phyloP scores from a whole-genome alignment of 2,888 invertebrate genomes.

The Cinara cedri region DNA sequence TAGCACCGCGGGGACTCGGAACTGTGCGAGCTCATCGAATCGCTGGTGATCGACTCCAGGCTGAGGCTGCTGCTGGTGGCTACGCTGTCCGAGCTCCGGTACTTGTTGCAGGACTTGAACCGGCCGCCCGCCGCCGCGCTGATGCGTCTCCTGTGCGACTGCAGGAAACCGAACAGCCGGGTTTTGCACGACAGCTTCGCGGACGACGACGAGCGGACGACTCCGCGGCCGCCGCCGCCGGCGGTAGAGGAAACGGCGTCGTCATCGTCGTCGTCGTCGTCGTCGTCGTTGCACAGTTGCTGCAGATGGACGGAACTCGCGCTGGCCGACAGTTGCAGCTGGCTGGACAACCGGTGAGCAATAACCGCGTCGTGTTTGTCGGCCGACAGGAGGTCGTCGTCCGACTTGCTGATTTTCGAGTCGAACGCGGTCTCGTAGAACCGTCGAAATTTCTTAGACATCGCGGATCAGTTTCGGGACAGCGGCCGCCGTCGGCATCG shows the following conservation, averaged over 20 bases:
- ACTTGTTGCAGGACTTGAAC: constrained; percentile 67
- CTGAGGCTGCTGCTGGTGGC: constrained; percentile 82
- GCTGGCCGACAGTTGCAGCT: constrained; percentile 65
- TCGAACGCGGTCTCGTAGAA: constrained; percentile 90
- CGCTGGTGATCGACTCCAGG: constrained; percentile 88
- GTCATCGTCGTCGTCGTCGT: constrained; percentile 60
- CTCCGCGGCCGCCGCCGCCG: constrained; percentile 60
- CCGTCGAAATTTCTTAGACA: constrained; percentile 66
- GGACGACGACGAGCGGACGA: constrained; percentile 63
- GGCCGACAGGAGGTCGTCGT: constrained; percentile 52
- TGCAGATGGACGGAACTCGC: constrained; percentile 68
- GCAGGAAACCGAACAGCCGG: constrained; percentile 65
- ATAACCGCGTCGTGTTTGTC: constrained; percentile 43
- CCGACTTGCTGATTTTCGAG: constrained; percentile 78
- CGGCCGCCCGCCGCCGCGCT: constrained; percentile 59
- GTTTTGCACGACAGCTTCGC: constrained; percentile 71
- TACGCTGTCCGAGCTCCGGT: constrained; percentile 85
- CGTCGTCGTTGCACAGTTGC: constrained; percentile 28
- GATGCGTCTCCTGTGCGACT: constrained; percentile 59
- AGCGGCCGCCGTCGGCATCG: no score
- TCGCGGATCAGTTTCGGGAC: not conserved
- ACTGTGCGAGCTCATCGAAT: constrained; percentile 84
- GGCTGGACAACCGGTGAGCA: constrained; percentile 23
- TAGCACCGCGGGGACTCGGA: constrained; percentile 76
- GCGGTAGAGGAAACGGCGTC: constrained; percentile 7